Evolutionary conservation across 2,113 vertebrate genomes (phyloP).

Genomic region (Pyrgilauda ruficollis): DNA sequence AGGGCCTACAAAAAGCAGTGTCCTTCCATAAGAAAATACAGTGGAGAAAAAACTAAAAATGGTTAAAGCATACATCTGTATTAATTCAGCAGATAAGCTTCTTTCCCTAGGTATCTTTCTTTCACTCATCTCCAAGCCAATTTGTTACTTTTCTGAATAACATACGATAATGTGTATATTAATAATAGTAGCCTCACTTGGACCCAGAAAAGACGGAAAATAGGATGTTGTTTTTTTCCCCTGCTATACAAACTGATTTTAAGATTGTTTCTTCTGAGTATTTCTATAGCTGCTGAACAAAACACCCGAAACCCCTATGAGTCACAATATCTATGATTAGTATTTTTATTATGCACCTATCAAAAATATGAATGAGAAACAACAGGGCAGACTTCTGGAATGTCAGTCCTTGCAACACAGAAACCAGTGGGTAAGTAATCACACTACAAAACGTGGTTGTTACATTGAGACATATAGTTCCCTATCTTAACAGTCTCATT

Average conservation of each 20-base stretch:
- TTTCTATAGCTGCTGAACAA: not conserved
- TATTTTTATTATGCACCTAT: not conserved
- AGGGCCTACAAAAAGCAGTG: not conserved
- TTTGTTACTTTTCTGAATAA: not conserved
- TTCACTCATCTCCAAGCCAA: not conserved
- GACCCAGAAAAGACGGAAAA: not conserved
- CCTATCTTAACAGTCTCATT: not conserved
- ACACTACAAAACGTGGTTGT: not conserved
- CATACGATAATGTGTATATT: not conserved
- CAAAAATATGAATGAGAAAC: not conserved
- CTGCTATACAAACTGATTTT: not conserved
- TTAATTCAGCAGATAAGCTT: not conserved
- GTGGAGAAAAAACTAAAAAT: not conserved
- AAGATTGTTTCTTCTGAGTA: not conserved
- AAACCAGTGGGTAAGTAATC: not conserved
- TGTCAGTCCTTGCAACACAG: not conserved
- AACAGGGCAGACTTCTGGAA: not conserved
- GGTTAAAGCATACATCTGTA: not conserved
- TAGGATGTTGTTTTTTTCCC: fast-evolving
- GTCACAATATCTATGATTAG: not conserved
- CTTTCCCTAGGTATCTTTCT: not conserved
- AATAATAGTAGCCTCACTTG: not conserved
- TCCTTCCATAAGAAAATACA: not conserved
- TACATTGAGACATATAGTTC: not conserved
- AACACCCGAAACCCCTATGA: not conserved